Percentiles rank a stretch among this genome's conserved stretches.
Conservation (phyloP, 2,797 vertebrate genomes). For the Tenualosa ilisha region DNA sequence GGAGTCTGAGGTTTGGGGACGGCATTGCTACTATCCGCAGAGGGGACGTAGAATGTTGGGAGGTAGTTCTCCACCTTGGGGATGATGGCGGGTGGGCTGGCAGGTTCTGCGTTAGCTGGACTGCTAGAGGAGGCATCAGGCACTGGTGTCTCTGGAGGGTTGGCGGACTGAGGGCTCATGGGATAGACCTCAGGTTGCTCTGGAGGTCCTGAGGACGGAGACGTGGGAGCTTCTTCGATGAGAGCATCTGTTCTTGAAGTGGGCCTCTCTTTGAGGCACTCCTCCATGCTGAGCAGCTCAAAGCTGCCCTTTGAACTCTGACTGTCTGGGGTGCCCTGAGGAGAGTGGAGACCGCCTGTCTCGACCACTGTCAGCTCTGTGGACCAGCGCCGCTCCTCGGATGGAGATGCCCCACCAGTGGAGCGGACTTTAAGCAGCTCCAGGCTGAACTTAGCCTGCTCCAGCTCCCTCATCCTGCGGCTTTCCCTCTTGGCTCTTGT, state of each 20-base stretch:
- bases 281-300: slow-evolving; percentile 84
- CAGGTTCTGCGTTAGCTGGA: slow-evolving; percentile 39
- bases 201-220: slow-evolving; percentile 18
- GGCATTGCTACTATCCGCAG: slow-evolving; percentile 65
- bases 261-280: slow-evolving; percentile 57
- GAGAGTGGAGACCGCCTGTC: slow-evolving; percentile 71
- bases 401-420: slow-evolving; percentile 79
- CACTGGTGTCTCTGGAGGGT: slow-evolving; percentile 36
- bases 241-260: slow-evolving; percentile 50
- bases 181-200: slow-evolving; percentile 37
- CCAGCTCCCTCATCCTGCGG: slow-evolving; percentile 92
- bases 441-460: slow-evolving; percentile 96
- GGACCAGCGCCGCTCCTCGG: slow-evolving; percentile 86
- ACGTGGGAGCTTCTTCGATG: slow-evolving; percentile 46
- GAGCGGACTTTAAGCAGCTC: slow-evolving; percentile 94
- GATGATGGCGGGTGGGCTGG: slow-evolving; percentile 43
- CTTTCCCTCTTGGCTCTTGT: slow-evolving; percentile 94
- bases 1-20: slow-evolving; percentile 55
- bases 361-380: slow-evolving; percentile 57
- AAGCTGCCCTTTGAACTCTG: slow-evolving; percentile 91
- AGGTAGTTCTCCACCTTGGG: slow-evolving; percentile 75
- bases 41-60: slow-evolving; percentile 89
- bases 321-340: slow-evolving; percentile 87
- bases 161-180: slow-evolving; percentile 33
- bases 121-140: slow-evolving; percentile 33